phyloP scores from a whole-genome alignment of 2,113 vertebrate genomes.

The Casuarius casuarius region DNA sequence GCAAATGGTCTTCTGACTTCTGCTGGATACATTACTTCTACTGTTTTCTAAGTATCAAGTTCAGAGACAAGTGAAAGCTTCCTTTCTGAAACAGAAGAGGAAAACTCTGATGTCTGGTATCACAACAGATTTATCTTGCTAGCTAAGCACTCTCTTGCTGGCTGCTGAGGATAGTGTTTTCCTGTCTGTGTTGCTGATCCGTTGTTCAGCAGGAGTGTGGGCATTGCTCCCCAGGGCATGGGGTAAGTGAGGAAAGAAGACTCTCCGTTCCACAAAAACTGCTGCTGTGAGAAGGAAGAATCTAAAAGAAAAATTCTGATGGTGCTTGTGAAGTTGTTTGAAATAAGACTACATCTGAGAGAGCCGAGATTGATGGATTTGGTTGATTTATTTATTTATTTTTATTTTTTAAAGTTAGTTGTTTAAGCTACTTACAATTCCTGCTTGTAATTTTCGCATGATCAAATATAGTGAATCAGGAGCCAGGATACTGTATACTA shows the following conservation, averaged over 20 bases:
- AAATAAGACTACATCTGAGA: neutral
- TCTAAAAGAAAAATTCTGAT: neutral
- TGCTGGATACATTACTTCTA: neutral
- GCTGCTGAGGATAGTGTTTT: constrained; percentile 32
- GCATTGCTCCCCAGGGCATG: accelerated
- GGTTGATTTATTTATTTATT: no score
- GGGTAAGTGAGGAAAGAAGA: neutral
- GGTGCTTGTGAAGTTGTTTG: neutral
- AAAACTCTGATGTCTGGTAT: neutral
- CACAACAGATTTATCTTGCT: neutral
- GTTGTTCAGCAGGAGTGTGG: accelerated
- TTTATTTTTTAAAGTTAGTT: neutral
- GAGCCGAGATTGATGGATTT: neutral
- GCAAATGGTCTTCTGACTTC: accelerated
- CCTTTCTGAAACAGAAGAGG: constrained; percentile 4
- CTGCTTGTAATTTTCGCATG: neutral
- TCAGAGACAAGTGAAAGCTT: neutral
- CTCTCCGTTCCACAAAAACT: accelerated
- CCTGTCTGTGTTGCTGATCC: neutral
- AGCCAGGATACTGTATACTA: neutral
- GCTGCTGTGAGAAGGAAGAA: neutral
- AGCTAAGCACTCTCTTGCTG: neutral
- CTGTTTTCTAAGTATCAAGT: neutral
- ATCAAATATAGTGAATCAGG: neutral
- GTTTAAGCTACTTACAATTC: neutral